Base-by-base conservation (phyloP, 2,113 vertebrate genomes). In the Sphaerodactylus townsendi region DNA sequence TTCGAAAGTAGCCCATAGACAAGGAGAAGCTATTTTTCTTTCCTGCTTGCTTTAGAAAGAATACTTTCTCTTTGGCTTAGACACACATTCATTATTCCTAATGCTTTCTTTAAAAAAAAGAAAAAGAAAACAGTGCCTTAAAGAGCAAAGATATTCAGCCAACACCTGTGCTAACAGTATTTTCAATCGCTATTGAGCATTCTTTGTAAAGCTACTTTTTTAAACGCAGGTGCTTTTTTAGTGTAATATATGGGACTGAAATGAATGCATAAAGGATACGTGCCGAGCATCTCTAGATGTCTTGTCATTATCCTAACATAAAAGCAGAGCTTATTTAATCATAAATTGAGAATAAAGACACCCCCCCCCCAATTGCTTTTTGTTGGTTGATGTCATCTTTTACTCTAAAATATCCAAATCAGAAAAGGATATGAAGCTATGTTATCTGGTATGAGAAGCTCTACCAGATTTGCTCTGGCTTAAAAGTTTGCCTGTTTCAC, bases 131-230 rank as follows among this genome's bases (percentile, higher is more conserved):
- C 93, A 91, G 85, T 94, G 91, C 91, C 94, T 94, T 90, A 73
- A 80, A 95, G 95, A 97, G 95, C 96, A 96, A 96, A 97, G 95
- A 94, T 93, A 93, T 91, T 91, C 90, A 81, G 83, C 64, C 91
- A 94, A 89, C 96, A 96, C 96, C 96, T 96, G 95, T 95, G 91
- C 95, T 93, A 96, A 95, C 95, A 96, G 87, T 91, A 89, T 92
- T 92, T 92, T 94, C 93, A 90, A 91, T 91, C 88, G 30, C 94
- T 91, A 91, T 92, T 94, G 95, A 94, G 95, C 93, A 93, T 94
- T 95, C 95, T 96, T 92, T 94, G 92, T 94, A 92, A 92, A 94
- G 91, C 73, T 93, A 90, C 93, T 92, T 71, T 62, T 79, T 62
- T 62, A 50, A 84, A 91, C 82, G 91, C 94, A 95, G 95, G 95